phyloP scores from a whole-genome alignment of 2,113 vertebrate genomes.

The Marmota flaviventris region DNA sequence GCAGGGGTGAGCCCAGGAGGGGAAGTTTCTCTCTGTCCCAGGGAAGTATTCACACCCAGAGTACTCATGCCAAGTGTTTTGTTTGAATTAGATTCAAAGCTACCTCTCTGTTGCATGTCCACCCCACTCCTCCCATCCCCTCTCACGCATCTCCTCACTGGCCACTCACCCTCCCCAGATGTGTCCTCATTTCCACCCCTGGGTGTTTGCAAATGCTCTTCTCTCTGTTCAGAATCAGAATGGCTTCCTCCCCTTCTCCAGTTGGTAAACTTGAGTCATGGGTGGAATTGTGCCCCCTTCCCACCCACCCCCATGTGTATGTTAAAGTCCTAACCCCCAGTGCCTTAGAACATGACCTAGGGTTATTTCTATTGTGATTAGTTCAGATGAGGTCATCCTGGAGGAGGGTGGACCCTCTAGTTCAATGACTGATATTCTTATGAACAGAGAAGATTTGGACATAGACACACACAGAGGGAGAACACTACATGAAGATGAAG shows the following conservation, averaged over 20 bases:
- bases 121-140: background rate
- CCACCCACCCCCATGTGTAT: background rate
- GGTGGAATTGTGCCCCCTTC: background rate
- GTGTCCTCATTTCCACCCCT: background rate
- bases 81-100: background rate
- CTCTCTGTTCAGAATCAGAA: background rate
- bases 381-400: background rate
- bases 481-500: background rate
- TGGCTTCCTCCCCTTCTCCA: background rate
- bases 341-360: background rate
- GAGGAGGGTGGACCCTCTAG: background rate
- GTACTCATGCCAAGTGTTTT: background rate
- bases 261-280: background rate
- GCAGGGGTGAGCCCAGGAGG: background rate
- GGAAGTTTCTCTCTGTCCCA: background rate
- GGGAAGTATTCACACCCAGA: background rate
- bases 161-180: no score
- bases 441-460: background rate
- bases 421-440: background rate
- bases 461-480: background rate
- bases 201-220: background rate
- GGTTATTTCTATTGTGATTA: background rate
- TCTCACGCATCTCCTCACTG: no score
- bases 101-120: background rate
- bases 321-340: background rate